Evolutionary conservation across 2,888 invertebrate genomes (phyloP).

Genomic region (Diaprepes abbreviatus): DNA sequence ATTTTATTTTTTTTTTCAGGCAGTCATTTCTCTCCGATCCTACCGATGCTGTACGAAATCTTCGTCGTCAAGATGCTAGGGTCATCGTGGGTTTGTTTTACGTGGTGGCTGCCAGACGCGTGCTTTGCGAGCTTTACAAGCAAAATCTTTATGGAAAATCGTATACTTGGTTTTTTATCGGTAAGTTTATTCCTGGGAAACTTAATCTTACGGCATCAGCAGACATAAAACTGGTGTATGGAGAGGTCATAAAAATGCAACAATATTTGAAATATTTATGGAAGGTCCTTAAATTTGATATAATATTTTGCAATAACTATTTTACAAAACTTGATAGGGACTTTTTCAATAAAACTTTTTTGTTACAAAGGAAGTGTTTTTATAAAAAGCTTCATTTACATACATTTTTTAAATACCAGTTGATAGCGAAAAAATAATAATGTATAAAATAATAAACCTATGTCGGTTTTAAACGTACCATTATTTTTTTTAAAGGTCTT

Average conservation of each 20-base stretch:
- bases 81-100: conserved; percentile 99
- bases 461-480: too few species aligned
- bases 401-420: too few species aligned
- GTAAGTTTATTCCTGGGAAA: conserved; percentile 69
- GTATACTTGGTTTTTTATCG: conserved; percentile 99
- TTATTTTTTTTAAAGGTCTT: too few species aligned
- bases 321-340: too few species aligned
- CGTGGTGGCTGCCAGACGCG: conserved; percentile 95
- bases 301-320: too few species aligned
- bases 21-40: conserved; percentile 98
- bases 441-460: too few species aligned
- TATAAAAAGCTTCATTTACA: too few species aligned
- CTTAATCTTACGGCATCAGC: not conserved
- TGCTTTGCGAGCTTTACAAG: conserved; percentile 96
- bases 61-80: conserved; percentile 95
- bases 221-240: not conserved
- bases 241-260: not conserved
- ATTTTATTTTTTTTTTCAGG: conserved; percentile 65
- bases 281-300: too few species aligned
- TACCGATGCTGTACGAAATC: conserved; percentile 93
- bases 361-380: too few species aligned
- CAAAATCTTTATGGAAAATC: conserved; percentile 94
- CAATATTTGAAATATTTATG: not conserved
- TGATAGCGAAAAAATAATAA: too few species aligned
- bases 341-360: too few species aligned